phyloP scores from a whole-genome alignment of 2,888 invertebrate genomes.

The Trissolcus japonicus region DNA sequence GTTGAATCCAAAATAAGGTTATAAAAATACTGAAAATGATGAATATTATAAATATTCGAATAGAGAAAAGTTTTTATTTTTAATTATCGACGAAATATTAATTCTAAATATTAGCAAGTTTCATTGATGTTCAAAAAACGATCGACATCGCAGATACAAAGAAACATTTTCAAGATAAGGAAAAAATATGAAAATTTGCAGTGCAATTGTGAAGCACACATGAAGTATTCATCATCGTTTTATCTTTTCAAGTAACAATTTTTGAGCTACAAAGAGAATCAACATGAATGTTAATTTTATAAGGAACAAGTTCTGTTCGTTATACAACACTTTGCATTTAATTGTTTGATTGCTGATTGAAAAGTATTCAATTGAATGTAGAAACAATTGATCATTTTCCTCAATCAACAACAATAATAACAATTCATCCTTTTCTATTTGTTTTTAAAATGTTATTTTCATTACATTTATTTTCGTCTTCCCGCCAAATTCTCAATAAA shows the following conservation, averaged over 20 bases:
- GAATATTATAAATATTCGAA: too few relatives aligned
- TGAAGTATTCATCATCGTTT: constrained; percentile 37
- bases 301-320: constrained; percentile 18
- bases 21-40: too few relatives aligned
- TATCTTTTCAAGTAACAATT: constrained; percentile 41
- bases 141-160: neutral
- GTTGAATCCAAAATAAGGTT: too few relatives aligned
- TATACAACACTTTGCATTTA: constrained; percentile 21
- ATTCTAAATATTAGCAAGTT: too few relatives aligned
- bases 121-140: constrained; percentile 1
- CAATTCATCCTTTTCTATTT: neutral
- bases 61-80: too few relatives aligned
- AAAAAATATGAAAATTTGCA: too few relatives aligned
- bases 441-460: too few relatives aligned
- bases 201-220: constrained; percentile 6
- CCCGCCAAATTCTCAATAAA: neutral
- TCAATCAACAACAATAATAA: neutral
- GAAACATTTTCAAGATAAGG: too few relatives aligned
- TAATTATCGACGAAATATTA: too few relatives aligned
- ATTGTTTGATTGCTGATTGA: constrained; percentile 6
- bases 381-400: neutral
- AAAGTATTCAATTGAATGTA: neutral
- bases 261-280: constrained; percentile 33
- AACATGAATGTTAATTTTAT: constrained; percentile 39
- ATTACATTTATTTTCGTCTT: neutral